Evolutionary conservation across 2,888 invertebrate genomes (phyloP), one percentile per base, ranked within the genome.

Genomic region (Liopterus haemorrhoidalis): DNA sequence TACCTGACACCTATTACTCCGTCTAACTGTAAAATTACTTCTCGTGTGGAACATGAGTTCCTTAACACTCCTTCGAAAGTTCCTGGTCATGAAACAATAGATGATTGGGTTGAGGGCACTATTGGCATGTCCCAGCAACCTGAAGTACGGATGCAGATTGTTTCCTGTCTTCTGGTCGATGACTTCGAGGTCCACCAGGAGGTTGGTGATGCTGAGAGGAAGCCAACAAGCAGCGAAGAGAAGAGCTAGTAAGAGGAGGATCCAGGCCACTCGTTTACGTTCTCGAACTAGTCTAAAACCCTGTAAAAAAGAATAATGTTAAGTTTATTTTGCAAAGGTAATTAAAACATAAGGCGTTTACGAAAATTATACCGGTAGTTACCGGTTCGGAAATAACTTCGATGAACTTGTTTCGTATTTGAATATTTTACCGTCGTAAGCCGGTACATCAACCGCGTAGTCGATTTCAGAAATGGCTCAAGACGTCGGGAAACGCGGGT

Each of bases 191-290:
- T 85, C 85, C 4, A 79, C 65, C 38, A 85, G 67, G 11, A 85
- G 70, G 57, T 75, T 77, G 16, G 82, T 68, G 33, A 82, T 77
- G 64, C 84, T 82, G 70, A 85, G 84, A 0, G 86, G 86, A 31
- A 86, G 69, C 86, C 86, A 87, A 66, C 86, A 87, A 3, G 81
- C 62, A 0, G 84, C 84, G 59, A 87, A 87, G 15, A 85, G 72
- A 2, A 84, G 74, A 0, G 85, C 85, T 9, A 86, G 68, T 0
- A 84, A 72, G 1, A 86, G 70, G 12, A 86, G 70, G 52, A 86
- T 84, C 74, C 82, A 81, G 0, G 86, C 86, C 6, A 85, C 83
- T 24, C 83, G 72, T 59, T 81, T 80, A 41, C 86, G 69, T 56
- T 84, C 82, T 35, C 79, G 75, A 63, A 85, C 75, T 61, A 84